Conservation (phyloP, 2,888 invertebrate genomes). For the Hyposoter didymator region DNA sequence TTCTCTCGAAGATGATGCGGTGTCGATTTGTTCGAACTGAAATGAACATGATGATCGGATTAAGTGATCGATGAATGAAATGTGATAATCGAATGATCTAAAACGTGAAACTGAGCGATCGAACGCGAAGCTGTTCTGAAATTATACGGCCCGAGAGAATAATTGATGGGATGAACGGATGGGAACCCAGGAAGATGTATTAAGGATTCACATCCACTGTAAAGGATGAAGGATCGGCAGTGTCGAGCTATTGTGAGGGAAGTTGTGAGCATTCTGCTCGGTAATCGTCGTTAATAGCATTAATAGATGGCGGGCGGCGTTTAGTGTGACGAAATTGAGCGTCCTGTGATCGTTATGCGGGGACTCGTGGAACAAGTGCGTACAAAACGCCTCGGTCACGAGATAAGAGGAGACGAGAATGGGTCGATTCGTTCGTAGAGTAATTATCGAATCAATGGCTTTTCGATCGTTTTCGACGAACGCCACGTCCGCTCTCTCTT, state of each 20-base stretch:
- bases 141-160: constrained; percentile 4
- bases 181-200: not conserved
- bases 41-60: not conserved
- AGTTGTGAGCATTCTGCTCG: constrained; percentile 12
- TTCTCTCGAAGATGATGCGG: not conserved
- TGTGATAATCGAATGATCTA: not conserved
- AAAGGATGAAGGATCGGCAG: not conserved
- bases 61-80: not conserved
- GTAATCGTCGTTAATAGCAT: constrained; percentile 55
- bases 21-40: not conserved
- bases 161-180: constrained; percentile 4
- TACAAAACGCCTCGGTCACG: not conserved
- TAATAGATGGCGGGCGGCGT: constrained; percentile 47
- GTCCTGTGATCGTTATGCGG: not conserved
- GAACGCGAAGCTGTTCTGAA: not conserved
- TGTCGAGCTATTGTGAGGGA: not conserved
- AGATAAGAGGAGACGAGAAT: constrained; percentile 31
- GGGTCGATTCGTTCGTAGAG: constrained; percentile 36
- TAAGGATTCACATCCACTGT: not conserved
- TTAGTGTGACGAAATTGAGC: constrained; percentile 33
- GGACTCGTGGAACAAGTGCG: not conserved
- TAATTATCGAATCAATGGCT: constrained; percentile 64
- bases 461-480: constrained; percentile 49
- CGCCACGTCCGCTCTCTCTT: constrained; percentile 18
- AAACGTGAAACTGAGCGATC: not conserved